Conservation (phyloP, 1,140 invertebrate species). For the Stenopsyche tienmushanensis region DNA sequence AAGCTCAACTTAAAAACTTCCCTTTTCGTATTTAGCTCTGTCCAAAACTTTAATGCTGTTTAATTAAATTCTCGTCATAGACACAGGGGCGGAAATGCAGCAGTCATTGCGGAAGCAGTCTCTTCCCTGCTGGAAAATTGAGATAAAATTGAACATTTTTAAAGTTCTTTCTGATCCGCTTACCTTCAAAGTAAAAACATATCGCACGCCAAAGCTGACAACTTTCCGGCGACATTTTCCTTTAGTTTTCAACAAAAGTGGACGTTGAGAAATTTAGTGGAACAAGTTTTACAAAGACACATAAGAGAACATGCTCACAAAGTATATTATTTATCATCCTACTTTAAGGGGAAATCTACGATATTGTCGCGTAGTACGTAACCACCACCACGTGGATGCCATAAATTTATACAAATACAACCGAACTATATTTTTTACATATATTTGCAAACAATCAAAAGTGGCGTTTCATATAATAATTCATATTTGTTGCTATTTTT, state of each 20-base stretch:
- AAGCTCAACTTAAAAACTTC: not conserved
- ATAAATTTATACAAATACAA: no score
- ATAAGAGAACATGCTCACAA: not conserved
- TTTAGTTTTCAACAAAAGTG: slow-evolving; percentile 36
- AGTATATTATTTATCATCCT: slow-evolving; percentile 23
- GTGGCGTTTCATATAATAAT: no score
- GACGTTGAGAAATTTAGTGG: slow-evolving; percentile 40
- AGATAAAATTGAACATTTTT: slow-evolving; percentile 16
- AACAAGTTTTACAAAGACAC: slow-evolving; percentile 32
- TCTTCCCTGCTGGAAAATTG: slow-evolving; percentile 1
- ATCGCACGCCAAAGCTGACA: slow-evolving; percentile 30
- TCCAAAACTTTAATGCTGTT: not conserved
- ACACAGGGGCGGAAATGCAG: not conserved
- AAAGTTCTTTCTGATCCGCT: slow-evolving; percentile 30
- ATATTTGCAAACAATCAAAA: no score
- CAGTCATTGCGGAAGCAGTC: not conserved
- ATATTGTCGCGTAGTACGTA: no score
- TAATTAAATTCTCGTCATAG: slow-evolving; percentile 9
- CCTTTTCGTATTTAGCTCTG: not conserved
- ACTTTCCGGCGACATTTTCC: slow-evolving; percentile 29
- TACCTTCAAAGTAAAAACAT: slow-evolving; percentile 36
- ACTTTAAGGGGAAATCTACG: slow-evolving; percentile 1
- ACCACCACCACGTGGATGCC: no score
- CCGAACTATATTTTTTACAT: no score
- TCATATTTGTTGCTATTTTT: no score